Evolutionary conservation across 2,113 vertebrate genomes (phyloP).

Genomic region (Nyctereutes procyonoides): DNA sequence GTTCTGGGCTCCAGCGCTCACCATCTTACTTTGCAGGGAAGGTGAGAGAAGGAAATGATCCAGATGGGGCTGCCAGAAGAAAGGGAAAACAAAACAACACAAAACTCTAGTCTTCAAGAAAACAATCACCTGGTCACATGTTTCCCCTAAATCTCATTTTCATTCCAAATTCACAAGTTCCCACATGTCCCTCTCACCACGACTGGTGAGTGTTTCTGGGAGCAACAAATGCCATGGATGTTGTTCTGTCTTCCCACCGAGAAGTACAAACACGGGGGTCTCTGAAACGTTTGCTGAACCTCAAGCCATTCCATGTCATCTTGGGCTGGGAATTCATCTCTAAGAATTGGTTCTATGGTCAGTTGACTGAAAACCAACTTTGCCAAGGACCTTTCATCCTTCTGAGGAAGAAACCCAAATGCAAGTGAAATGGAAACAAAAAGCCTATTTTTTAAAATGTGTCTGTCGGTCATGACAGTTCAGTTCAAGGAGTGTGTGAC

Average conservation of each 20-base stretch:
- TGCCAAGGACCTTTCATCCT: not conserved
- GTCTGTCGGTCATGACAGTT: no score
- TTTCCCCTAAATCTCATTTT: not conserved
- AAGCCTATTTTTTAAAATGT: not conserved
- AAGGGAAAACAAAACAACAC: not conserved
- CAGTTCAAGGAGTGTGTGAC: not conserved
- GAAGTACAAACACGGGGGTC: fast-evolving
- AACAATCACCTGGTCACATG: not conserved
- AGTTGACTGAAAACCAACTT: not conserved
- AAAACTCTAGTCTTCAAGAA: not conserved
- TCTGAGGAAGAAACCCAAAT: not conserved
- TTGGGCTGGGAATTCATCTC: not conserved
- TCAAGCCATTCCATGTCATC: fast-evolving
- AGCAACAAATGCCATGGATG: fast-evolving
- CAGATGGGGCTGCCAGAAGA: not conserved
- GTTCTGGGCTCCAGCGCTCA: not conserved
- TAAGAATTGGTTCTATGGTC: no score
- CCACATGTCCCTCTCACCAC: no score
- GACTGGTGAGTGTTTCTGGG: fast-evolving
- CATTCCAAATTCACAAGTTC: not conserved
- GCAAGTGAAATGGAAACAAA: not conserved
- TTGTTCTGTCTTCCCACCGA: not conserved
- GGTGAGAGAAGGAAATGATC: not conserved
- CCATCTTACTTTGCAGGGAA: not conserved
- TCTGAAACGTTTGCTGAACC: not conserved